phyloP scores from a whole-genome alignment of 2,113 vertebrate species.

The Syrmaticus mikado region DNA sequence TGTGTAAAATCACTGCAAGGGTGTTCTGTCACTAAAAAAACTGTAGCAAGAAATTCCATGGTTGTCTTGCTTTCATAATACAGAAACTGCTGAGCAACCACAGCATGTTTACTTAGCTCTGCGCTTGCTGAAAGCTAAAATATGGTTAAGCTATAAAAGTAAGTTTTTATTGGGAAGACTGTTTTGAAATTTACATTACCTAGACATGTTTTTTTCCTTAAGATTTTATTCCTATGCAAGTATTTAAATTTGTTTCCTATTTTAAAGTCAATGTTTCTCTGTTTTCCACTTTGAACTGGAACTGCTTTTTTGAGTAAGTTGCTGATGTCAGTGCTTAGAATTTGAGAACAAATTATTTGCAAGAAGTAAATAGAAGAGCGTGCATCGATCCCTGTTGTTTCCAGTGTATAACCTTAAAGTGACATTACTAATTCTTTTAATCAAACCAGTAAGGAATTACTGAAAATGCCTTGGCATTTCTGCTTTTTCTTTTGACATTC shows the following conservation, averaged over 20 bases:
- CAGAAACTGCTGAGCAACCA: not conserved
- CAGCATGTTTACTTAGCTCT: not conserved
- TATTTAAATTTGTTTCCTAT: not conserved
- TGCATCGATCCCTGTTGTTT: not conserved
- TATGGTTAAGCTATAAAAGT: not conserved
- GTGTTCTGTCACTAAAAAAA: not conserved
- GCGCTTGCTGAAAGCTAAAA: not conserved
- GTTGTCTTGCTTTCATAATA: not conserved
- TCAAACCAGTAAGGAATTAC: not conserved
- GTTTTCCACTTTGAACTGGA: not conserved
- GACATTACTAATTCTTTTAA: not conserved
- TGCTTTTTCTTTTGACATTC: constrained; percentile 6
- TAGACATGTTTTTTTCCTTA: not conserved
- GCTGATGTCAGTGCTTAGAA: not conserved
- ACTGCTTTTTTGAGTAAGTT: not conserved
- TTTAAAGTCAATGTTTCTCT: not conserved
- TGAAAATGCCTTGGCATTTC: constrained; percentile 34
- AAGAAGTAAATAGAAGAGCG: not conserved
- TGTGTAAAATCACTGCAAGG: not conserved
- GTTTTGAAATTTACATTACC: not conserved
- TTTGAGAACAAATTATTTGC: not conserved
- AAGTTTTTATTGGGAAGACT: not conserved
- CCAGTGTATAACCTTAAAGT: not conserved
- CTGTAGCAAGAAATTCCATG: not conserved
- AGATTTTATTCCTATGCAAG: not conserved